Percentiles rank a stretch among this genome's conserved stretches.
Evolutionary conservation across 2,797 vertebrate genomes (phyloP).

Genomic region (Brachyrhaphis roseni): DNA sequence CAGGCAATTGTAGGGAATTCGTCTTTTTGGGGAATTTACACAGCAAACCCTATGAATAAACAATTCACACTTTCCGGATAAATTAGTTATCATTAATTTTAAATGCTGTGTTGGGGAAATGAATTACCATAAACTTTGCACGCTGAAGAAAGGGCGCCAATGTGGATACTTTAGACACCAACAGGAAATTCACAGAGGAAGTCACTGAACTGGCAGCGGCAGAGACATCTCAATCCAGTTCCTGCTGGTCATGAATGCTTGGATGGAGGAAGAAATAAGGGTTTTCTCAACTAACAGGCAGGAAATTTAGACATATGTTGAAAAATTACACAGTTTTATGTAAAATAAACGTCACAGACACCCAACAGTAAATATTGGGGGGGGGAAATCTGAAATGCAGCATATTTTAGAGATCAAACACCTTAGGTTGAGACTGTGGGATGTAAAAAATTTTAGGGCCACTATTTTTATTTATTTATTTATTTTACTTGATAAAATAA

Average conservation of each 20-base stretch:
- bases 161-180: conserved; percentile 48
- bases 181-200: conserved; percentile 36
- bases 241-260: neutral
- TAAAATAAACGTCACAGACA: neutral
- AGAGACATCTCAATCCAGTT: conserved; percentile 14
- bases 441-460: neutral
- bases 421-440: neutral
- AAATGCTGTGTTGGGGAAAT: conserved; percentile 70
- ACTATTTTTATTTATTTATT: neutral
- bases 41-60: conserved; percentile 82
- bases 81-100: conserved; percentile 85
- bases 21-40: conserved; percentile 80
- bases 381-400: rapidly evolving
- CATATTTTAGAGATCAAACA: neutral
- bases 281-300: neutral
- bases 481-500: neutral
- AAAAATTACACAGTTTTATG: neutral
- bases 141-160: conserved; percentile 29
- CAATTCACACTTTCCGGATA: conserved; percentile 67
- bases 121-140: conserved; percentile 63
- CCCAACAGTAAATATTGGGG: neutral
- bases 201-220: conserved; percentile 22
- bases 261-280: neutral
- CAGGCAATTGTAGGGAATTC: conserved; percentile 79
- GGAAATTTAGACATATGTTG: neutral